Evolutionary conservation across 2,797 vertebrate genomes (phyloP), one percentile per base, ranked within the genome.

Genomic region (Phrynocephalus forsythii): DNA sequence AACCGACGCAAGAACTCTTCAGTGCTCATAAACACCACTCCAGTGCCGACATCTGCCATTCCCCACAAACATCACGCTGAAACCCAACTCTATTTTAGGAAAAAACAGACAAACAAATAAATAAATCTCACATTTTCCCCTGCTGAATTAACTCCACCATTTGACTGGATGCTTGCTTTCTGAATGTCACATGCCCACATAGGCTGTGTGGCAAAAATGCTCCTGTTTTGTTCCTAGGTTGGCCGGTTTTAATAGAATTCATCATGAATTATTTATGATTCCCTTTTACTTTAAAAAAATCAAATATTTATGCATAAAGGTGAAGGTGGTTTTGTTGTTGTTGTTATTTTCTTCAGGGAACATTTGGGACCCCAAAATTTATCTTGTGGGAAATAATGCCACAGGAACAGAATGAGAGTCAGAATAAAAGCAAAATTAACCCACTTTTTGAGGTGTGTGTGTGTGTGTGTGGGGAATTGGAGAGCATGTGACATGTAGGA

Each of bases 241-340:
- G 44, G 93, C 91, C 91, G 93, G 79, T 90, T 79, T 79, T 93
- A 79, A 95, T 92, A 89, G 88, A 85, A 81, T 93, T 91, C 85
- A 90, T 90, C 87, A 86, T 95, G 86, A 93, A 95, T 93, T 92
- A 95, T 95, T 95, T 80, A 94, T 93, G 88, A 67, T 87, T 94
- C 86, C 86, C 90, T 92, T 94, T 93, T 93, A 38, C 78, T 30
- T 56, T 56, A 91, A 86, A 94, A 94, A 92, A 71, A 94, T 91
- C 71, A 91, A 92, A 85, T 76, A 50, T 83, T 91, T 91, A 90
- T 91, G 77, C 86, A 87, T 79, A 89, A 56, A 56, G 52, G 52
- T 85, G 83, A 60, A 78, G 66, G 87, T 83, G 44, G 28, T 26
- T 83, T 75, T 86, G 84, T 38, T 7, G 86, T 28, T 66, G 44